A percentile compares a stretch with the other conserved stretches of the same genome.
phyloP scores from a whole-genome alignment of 2,888 invertebrate genomes.

The Sphaeridia pumilis region DNA sequence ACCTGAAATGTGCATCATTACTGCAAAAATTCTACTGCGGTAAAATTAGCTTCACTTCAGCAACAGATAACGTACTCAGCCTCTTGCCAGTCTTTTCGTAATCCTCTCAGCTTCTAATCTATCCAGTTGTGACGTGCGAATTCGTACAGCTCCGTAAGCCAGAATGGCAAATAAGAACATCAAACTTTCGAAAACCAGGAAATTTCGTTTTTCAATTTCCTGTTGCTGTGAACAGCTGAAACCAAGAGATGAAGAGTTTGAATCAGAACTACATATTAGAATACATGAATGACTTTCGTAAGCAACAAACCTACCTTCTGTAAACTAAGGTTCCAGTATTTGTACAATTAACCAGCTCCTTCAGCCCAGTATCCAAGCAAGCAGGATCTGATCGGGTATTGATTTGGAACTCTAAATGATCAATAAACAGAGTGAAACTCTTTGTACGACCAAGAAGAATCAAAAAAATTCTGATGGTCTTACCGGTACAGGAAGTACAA shows the following conservation, averaged over 20 bases:
- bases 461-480: constrained; percentile 3
- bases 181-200: constrained; percentile 67
- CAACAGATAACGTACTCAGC: constrained; percentile 36
- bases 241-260: too few relatives aligned
- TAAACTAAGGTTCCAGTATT: constrained; percentile 63
- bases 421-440: constrained; percentile 11
- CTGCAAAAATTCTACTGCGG: too few relatives aligned
- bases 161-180: constrained; percentile 54
- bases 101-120: constrained; percentile 55
- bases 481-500: constrained; percentile 75
- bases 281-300: too few relatives aligned
- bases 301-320: constrained; percentile 49
- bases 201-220: constrained; percentile 69
- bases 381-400: constrained; percentile 68
- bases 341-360: constrained; percentile 67
- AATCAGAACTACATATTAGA: too few relatives aligned
- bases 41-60: neutral
- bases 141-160: constrained; percentile 53
- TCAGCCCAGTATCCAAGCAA: constrained; percentile 69
- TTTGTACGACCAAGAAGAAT: neutral
- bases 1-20: too few relatives aligned
- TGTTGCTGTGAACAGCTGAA: constrained; percentile 73
- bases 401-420: constrained; percentile 60
- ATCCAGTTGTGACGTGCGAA: constrained; percentile 55
- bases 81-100: constrained; percentile 58